Conservation (phyloP, 2,888 invertebrate genomes). For the Andrena flavipes region DNA sequence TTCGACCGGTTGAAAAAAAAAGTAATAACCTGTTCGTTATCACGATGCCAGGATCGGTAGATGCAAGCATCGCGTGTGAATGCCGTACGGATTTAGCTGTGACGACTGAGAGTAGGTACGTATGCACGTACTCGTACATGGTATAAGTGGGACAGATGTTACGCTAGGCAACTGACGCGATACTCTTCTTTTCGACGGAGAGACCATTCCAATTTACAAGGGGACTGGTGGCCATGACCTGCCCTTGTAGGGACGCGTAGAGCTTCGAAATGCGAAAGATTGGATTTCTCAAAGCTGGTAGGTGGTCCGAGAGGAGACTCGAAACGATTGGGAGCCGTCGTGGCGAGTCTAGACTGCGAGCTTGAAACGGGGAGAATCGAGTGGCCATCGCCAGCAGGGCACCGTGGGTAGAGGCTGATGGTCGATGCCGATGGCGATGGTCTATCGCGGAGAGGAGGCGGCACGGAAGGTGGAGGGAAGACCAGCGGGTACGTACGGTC, state of each 20-base stretch:
- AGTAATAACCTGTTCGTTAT: slow-evolving; percentile 15
- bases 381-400: slow-evolving; percentile 10
- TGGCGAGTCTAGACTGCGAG: not conserved
- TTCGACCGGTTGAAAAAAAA: not conserved
- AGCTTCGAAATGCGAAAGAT: not conserved
- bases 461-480: slow-evolving; percentile 40
- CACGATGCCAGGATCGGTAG: not conserved
- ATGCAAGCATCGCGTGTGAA: slow-evolving; percentile 3
- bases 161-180: not conserved
- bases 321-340: not conserved
- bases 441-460: slow-evolving; percentile 51
- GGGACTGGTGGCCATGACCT: not conserved
- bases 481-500: slow-evolving; percentile 23
- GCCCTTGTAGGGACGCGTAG: not conserved
- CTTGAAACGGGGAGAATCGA: slow-evolving; percentile 7
- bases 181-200: not conserved
- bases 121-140: not conserved
- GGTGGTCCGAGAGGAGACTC: not conserved
- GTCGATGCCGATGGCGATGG: slow-evolving; percentile 64
- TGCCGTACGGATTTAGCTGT: slow-evolving; percentile 4
- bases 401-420: slow-evolving; percentile 62
- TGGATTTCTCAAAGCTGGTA: not conserved
- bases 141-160: slow-evolving; percentile 8
- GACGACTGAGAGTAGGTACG: not conserved
- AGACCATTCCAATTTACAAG: not conserved